These are phyloP conservation scores for Pseudolaguvia tuberculata DNA, from an alignment of 2,113 vertebrate genomes.

Conservation along the genomic window DNA sequence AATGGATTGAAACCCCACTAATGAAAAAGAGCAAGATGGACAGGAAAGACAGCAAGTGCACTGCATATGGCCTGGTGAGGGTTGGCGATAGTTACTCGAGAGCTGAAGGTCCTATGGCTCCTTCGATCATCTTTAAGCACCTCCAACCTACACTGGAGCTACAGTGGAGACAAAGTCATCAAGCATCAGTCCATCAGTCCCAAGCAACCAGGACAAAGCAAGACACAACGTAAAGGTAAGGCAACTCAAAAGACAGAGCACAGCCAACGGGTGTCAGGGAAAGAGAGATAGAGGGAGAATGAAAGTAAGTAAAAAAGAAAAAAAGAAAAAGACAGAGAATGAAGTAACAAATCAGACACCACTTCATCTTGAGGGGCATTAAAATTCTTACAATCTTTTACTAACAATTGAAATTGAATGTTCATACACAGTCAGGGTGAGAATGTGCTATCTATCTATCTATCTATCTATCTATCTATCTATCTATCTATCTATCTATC, in stretches of 20 bases:
- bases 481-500: too few species aligned
- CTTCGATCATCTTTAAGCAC: conserved; percentile 99
- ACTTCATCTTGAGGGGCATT: neutral
- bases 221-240: conserved; percentile 22
- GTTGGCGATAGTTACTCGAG: conserved; percentile 98
- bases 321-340: conserved; percentile 2
- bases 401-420: neutral
- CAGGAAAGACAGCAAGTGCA: conserved; percentile 28
- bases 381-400: neutral
- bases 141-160: conserved; percentile 99
- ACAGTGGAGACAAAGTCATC: conserved; percentile 79
- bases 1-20: conserved; percentile 20
- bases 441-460: too few species aligned
- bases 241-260: conserved; percentile 40
- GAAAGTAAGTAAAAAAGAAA: neutral
- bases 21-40: conserved; percentile 42
- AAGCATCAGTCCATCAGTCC: conserved; percentile 74
- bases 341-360: conserved; percentile 10
- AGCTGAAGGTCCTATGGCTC: conserved; percentile 96
- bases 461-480: too few species aligned
- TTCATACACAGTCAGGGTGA: too few species aligned
- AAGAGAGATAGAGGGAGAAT: neutral
- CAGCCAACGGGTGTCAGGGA: conserved; percentile 11
- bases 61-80: conserved; percentile 43
- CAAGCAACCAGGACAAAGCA: conserved; percentile 33